Conservation (phyloP, 2,888 invertebrate genomes). For the Cyrtodaria siliqua region DNA sequence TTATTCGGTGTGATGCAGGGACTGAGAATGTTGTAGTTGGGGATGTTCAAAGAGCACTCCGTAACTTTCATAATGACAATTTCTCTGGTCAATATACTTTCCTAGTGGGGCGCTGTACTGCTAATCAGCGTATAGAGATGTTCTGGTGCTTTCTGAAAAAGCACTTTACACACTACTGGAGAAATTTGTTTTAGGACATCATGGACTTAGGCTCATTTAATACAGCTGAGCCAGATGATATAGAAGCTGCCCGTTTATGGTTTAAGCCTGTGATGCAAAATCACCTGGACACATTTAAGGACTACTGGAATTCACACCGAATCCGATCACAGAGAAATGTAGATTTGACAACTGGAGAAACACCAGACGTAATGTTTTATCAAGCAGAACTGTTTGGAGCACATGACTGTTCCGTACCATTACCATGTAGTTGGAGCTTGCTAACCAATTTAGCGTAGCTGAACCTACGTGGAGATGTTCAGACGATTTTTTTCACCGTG, state of each 20-base stretch:
- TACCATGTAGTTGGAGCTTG: not conserved
- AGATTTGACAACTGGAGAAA: slow-evolving; percentile 12
- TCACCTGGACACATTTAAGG: slow-evolving; percentile 12
- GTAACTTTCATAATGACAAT: too few species aligned
- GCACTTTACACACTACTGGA: slow-evolving; percentile 33
- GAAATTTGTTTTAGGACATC: slow-evolving; percentile 33
- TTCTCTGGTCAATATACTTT: too few species aligned
- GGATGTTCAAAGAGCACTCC: too few species aligned
- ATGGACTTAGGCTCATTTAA: slow-evolving; percentile 13
- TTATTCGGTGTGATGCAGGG: too few species aligned
- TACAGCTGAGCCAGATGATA: too few species aligned
- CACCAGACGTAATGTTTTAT: slow-evolving; percentile 37
- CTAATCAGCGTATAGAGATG: slow-evolving; percentile 35
- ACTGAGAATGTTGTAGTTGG: too few species aligned
- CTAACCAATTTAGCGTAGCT: not conserved
- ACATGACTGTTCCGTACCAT: slow-evolving; percentile 12
- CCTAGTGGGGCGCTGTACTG: slow-evolving; percentile 17
- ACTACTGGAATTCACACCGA: slow-evolving; percentile 34
- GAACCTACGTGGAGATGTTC: not conserved
- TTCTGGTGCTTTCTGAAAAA: slow-evolving; percentile 27
- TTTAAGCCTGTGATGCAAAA: slow-evolving; percentile 13
- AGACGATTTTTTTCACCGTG: not conserved
- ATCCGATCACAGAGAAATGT: slow-evolving; percentile 30
- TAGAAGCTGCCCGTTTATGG: slow-evolving; percentile 18
- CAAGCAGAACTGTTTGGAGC: slow-evolving; percentile 15